Evolutionary conservation across 1,140 invertebrate species (phyloP).

Genomic region (Aphelinus atriplicis): DNA sequence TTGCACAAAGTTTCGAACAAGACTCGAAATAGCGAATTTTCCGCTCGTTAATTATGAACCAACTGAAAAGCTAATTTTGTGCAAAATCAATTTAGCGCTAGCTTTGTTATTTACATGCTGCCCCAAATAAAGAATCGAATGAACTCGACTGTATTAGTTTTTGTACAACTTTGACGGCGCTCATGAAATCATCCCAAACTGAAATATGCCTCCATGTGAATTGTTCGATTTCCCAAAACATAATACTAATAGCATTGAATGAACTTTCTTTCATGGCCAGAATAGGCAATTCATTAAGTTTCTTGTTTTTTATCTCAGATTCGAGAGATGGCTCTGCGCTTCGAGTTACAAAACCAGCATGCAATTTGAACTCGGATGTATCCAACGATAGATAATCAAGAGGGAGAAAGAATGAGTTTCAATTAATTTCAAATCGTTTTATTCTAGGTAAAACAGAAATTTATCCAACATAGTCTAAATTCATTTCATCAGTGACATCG

Average conservation of each 20-base stretch:
- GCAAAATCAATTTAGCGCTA: slow-evolving; percentile 50
- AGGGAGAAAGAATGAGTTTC: too few species aligned
- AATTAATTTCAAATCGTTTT: too few species aligned
- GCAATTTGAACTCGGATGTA: too few species aligned
- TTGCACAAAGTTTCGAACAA: slow-evolving; percentile 15
- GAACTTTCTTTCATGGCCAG: too few species aligned
- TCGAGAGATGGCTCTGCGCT: background rate
- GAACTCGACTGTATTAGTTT: slow-evolving; percentile 51
- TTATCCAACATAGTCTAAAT: too few species aligned
- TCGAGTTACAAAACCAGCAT: too few species aligned
- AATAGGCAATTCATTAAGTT: too few species aligned
- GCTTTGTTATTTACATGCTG: slow-evolving; percentile 64
- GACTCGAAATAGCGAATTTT: too few species aligned
- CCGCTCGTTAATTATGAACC: too few species aligned
- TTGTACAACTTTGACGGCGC: slow-evolving; percentile 47
- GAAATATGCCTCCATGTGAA: slow-evolving; percentile 47
- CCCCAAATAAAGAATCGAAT: slow-evolving; percentile 49
- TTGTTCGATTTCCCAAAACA: background rate
- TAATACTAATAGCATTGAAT: background rate
- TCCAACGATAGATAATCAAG: too few species aligned
- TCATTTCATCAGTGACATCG: too few species aligned
- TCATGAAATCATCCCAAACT: slow-evolving; percentile 44
- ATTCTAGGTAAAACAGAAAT: too few species aligned
- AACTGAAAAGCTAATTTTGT: background rate
- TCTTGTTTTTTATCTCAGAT: background rate